Conservation (phyloP, 2,797 vertebrate genomes). For the Gallirallus australis region DNA sequence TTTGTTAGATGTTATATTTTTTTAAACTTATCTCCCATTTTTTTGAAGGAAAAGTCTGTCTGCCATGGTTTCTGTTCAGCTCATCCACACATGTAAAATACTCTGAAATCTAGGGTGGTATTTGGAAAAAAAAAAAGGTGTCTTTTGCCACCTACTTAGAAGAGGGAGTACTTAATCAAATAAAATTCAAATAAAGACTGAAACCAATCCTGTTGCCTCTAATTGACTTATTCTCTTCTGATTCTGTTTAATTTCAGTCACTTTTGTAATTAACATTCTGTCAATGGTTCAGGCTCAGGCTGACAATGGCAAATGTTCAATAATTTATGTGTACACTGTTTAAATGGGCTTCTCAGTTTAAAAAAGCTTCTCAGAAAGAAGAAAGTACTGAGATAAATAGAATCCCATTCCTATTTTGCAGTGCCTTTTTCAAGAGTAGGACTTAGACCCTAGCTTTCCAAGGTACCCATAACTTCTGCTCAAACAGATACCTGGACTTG, state of each 20-base stretch:
- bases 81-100: neutral
- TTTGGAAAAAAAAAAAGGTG: fast-evolving
- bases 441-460: neutral
- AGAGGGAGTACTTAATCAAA: neutral
- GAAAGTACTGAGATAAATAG: neutral
- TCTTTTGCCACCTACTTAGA: neutral
- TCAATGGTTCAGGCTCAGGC: neutral
- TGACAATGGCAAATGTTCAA: neutral
- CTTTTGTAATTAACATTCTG: neutral
- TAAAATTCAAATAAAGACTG: neutral
- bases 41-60: neutral
- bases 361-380: neutral
- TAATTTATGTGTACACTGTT: neutral
- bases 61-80: neutral
- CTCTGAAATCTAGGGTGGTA: neutral
- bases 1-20: neutral
- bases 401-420: neutral
- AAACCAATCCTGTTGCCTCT: neutral
- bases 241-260: neutral
- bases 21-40: neutral
- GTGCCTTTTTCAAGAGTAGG: neutral
- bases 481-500: neutral
- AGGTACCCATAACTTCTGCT: neutral
- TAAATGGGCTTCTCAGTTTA: neutral
- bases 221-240: neutral